phyloP scores from a whole-genome alignment of 2,113 vertebrate genomes.

The Microcebus lehilahytsara region DNA sequence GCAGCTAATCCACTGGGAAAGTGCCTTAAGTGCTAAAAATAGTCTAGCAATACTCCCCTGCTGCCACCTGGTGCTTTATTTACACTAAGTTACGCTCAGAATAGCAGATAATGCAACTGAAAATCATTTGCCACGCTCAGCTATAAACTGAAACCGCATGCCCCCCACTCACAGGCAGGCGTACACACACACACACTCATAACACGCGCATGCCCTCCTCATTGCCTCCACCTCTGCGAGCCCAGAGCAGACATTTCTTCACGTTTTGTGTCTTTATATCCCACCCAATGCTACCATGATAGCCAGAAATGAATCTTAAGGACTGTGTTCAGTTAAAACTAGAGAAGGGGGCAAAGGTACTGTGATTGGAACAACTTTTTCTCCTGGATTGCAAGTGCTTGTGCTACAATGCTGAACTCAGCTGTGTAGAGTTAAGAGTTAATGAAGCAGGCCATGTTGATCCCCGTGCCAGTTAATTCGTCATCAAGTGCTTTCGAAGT shows the following conservation, averaged over 20 bases:
- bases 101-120: not conserved
- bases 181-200: not conserved
- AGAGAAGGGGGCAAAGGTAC: not conserved
- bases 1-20: not conserved
- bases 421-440: not conserved
- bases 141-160: not conserved
- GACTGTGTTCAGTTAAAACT: not conserved
- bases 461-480: not conserved
- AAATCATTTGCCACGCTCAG: not conserved
- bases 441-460: not conserved
- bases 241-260: not conserved
- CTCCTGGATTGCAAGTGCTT: not conserved
- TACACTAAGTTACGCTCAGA: not conserved
- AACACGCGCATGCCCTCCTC: not conserved
- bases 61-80: conserved; percentile 62
- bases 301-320: not conserved
- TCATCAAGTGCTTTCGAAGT: not conserved
- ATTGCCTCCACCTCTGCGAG: not conserved
- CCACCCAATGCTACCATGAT: not conserved
- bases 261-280: not conserved
- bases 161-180: not conserved
- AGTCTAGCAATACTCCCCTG: not conserved
- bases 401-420: not conserved
- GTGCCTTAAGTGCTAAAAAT: not conserved
- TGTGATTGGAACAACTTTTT: not conserved